These are phyloP conservation scores for Stomorhina lunata DNA, from an alignment of 2,888 invertebrate genomes.

Conservation along the genomic window DNA sequence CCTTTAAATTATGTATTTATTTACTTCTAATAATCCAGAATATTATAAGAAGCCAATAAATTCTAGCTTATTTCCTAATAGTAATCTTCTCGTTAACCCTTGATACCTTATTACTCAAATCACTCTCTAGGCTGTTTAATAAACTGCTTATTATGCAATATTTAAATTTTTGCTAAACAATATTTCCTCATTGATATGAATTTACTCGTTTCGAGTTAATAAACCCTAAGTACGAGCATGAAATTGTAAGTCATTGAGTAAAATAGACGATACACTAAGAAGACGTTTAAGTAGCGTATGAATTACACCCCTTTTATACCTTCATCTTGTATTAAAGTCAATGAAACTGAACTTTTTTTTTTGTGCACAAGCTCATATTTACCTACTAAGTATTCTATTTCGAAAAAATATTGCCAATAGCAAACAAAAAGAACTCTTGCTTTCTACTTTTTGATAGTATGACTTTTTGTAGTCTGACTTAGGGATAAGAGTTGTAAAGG, in stretches of 20 bases:
- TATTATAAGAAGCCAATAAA: too few species aligned
- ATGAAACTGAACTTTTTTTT: conserved; percentile 7
- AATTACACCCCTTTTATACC: conserved; percentile 2
- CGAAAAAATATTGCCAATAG: conserved; percentile 38
- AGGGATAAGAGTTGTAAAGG: too few species aligned
- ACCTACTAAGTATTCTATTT: conserved; percentile 40
- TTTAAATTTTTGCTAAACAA: conserved; percentile 35
- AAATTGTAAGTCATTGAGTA: conserved; percentile 14
- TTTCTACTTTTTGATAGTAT: too few species aligned
- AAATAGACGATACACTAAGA: conserved; percentile 4
- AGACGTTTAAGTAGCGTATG: background rate
- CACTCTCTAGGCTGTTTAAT: background rate
- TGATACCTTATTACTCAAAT: background rate
- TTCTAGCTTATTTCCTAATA: background rate
- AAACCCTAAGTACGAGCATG: background rate
- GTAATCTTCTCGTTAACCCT: conserved; percentile 18
- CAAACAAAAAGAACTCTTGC: too few species aligned
- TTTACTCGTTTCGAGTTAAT: background rate
- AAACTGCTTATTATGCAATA: conserved; percentile 52
- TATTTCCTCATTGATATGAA: conserved; percentile 12
- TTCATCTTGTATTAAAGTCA: conserved; percentile 19
- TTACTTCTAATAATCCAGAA: too few species aligned
- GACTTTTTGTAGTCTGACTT: too few species aligned
- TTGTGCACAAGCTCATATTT: conserved; percentile 32
- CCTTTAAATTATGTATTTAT: too few species aligned